Evolutionary conservation across 2,888 invertebrate genomes (phyloP), one percentile per base, ranked within the genome.

Genomic region (Mayetiola destructor): DNA sequence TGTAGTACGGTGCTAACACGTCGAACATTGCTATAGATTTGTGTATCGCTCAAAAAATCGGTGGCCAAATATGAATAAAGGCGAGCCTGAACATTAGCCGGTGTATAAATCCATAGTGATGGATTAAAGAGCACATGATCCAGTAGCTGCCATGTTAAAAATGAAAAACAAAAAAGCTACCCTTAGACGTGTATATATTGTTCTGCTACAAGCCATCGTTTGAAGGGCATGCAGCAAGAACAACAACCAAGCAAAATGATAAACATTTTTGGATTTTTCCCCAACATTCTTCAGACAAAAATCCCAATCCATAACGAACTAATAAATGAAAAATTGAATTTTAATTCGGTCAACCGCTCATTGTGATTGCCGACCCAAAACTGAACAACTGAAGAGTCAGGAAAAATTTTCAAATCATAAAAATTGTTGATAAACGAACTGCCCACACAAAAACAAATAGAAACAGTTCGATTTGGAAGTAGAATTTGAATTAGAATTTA

Each of bases 111-210:
- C 99, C 99, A 99, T 61, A 99, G 78, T 30, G 94, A 92, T 9
- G 99, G 97, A 80, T 99, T 99, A 82, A 99, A 99, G 63, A 99
- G 83, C 59, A 99, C 88, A 78, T 97, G 95, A 76, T 99, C 99
- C 79, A 99, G 80, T 65, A 99, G 82, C 88, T 99, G 94, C 85
- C 87, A 88, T 68, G 86, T 87, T 69, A 88, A 79, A 78, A 88
- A 88, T 69, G 88, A 87, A 81, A 88, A 86, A 79, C 86, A 88
- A 80, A 88, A 88, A 75, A 85, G 83, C 88, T 88, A 80, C 76
- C 80, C 78, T 81, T 83, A 79, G 82, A 72, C 66, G 67, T 69
- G 72, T 75, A 67, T 69, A 69, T 72, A 72, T 76, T 77, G 74
- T 71, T 73, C 75, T 72, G 72, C 70, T 71, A 75, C 75, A 75